Evolutionary conservation across 1,140 invertebrate species (phyloP).

Genomic region (Caerostris extrusa): DNA sequence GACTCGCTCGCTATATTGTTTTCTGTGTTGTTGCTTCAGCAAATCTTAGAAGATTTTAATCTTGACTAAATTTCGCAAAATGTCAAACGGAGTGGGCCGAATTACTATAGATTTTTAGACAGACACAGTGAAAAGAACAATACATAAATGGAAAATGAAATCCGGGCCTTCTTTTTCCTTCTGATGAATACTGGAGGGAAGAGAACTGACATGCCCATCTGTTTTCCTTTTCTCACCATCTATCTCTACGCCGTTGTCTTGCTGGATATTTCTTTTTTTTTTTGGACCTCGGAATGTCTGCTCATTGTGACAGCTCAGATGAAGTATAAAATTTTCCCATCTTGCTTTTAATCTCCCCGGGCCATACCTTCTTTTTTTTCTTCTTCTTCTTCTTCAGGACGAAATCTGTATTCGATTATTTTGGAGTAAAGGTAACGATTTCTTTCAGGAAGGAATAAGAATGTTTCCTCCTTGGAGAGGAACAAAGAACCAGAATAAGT

Average conservation of each 20-base stretch:
- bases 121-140: not conserved
- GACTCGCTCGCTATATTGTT: too few relatives aligned
- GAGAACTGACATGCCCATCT: constrained; percentile 62
- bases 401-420: constrained; percentile 55
- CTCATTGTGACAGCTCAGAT: constrained; percentile 52
- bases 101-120: not conserved
- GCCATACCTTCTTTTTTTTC: not conserved
- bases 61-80: not conserved
- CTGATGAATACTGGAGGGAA: constrained; percentile 49
- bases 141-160: constrained; percentile 34
- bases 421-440: constrained; percentile 12
- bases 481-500: not conserved
- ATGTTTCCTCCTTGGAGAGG: not conserved
- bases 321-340: constrained; percentile 56
- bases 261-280: constrained; percentile 51
- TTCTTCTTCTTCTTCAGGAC: not conserved
- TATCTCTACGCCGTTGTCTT: constrained; percentile 58
- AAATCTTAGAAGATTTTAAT: not conserved
- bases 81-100: not conserved
- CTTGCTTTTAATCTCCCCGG: constrained; percentile 26
- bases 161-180: constrained; percentile 35
- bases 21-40: too few relatives aligned
- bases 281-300: constrained; percentile 46
- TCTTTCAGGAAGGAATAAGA: not conserved
- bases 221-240: constrained; percentile 52